These are phyloP conservation scores for Liposcelis brunnea DNA, from an alignment of 2,888 invertebrate species.

Conservation along the genomic window DNA sequence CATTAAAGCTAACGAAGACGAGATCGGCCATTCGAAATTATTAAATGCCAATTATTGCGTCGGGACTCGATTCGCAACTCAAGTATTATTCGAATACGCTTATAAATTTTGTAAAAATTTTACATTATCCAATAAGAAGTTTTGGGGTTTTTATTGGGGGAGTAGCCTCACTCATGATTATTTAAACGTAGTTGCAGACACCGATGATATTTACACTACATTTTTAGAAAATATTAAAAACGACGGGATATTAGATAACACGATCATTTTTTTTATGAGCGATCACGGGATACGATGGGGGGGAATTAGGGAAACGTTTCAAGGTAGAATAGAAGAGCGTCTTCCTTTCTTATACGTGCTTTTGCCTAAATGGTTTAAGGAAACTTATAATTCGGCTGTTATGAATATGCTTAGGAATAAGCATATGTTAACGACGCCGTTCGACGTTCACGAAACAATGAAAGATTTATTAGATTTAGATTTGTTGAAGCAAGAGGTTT, in stretches of 20 bases:
- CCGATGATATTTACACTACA: conserved; percentile 44
- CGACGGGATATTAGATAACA: conserved; percentile 40
- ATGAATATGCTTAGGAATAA: conserved; percentile 47
- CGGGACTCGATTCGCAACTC: conserved; percentile 48
- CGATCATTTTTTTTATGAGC: conserved; percentile 54
- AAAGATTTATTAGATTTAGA: conserved; percentile 42
- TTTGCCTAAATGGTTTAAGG: conserved; percentile 53
- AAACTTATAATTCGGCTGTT: conserved; percentile 40
- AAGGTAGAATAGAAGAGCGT: conserved; percentile 74
- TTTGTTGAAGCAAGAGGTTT: conserved; percentile 28
- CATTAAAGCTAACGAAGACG: conserved; percentile 45
- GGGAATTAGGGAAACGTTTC: conserved; percentile 61
- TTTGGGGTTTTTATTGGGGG: conserved; percentile 75
- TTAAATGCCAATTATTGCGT: conserved; percentile 52
- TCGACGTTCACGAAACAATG: conserved; percentile 67
- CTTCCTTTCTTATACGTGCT: conserved; percentile 58
- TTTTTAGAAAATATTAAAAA: conserved; percentile 38
- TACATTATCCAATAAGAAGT: conserved; percentile 37
- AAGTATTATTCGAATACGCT: conserved; percentile 54
- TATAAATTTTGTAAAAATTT: conserved; percentile 35
- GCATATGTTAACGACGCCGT: conserved; percentile 61
- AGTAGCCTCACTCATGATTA: conserved; percentile 70
- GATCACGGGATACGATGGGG: conserved; percentile 88
- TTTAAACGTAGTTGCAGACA: conserved; percentile 56
- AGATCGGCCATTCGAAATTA: conserved; percentile 44